Percentiles rank a stretch among this genome's conserved stretches.
phyloP scores from a whole-genome alignment of 2,888 invertebrate genomes.

The Yponomeuta plumbellus region DNA sequence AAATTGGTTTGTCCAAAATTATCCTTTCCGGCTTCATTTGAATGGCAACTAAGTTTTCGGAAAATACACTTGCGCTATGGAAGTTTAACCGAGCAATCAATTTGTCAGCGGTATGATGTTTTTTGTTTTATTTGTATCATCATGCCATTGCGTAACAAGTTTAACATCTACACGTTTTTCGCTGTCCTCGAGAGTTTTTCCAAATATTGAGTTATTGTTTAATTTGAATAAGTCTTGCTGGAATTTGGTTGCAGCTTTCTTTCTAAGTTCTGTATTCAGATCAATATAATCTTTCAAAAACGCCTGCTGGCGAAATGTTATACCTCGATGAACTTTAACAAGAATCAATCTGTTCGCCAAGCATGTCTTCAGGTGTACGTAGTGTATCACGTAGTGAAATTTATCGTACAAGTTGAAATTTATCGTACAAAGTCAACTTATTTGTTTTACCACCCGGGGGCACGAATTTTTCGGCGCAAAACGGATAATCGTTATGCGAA shows the following conservation, averaged over 20 bases:
- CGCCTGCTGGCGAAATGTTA: too few relatives aligned
- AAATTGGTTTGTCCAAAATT: slow-evolving; percentile 16
- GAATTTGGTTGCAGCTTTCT: not conserved
- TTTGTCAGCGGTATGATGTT: slow-evolving; percentile 10
- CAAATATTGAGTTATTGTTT: slow-evolving; percentile 9
- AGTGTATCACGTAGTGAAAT: slow-evolving; percentile 17
- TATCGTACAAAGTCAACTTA: too few relatives aligned
- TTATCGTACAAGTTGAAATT: slow-evolving; percentile 23
- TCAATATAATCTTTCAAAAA: too few relatives aligned
- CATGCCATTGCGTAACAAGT: slow-evolving; percentile 20
- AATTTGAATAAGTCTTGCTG: not conserved
- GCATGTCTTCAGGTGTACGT: slow-evolving; percentile 18
- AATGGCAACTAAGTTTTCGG: slow-evolving; percentile 19
- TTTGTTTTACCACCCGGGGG: too few relatives aligned
- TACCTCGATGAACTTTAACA: too few relatives aligned
- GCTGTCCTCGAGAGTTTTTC: slow-evolving; percentile 26
- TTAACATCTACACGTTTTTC: too few relatives aligned
- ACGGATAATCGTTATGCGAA: slow-evolving; percentile 27
- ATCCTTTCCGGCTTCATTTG: slow-evolving; percentile 20
- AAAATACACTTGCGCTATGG: too few relatives aligned
- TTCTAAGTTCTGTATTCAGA: not conserved
- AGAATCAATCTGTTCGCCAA: too few relatives aligned
- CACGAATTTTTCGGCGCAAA: too few relatives aligned
- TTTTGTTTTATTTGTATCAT: slow-evolving; percentile 16
- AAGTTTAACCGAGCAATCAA: slow-evolving; percentile 11